Conservation (phyloP, 64 coral and sea anemone species). For the Exaiptasia diaphana region DNA sequence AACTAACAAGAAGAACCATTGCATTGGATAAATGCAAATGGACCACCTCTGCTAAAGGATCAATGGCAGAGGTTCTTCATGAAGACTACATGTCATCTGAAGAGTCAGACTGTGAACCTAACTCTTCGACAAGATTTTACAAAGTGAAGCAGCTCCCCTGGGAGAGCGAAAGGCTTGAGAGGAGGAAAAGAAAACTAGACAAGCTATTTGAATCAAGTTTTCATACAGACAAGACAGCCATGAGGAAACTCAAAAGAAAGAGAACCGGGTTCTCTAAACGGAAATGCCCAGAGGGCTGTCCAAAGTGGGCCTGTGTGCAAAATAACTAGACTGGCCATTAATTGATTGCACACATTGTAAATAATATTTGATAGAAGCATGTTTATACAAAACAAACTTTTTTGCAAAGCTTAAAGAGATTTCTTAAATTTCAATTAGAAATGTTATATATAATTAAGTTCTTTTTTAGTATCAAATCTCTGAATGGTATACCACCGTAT, state of each 20-base stretch:
- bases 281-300: slow-evolving; percentile 6
- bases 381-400: background rate
- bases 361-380: no score
- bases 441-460: background rate
- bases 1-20: slow-evolving; percentile 10
- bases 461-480: background rate
- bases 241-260: background rate
- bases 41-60: background rate
- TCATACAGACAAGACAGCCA: slow-evolving; percentile 10
- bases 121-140: background rate
- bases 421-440: background rate
- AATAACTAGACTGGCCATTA: background rate
- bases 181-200: slow-evolving; percentile 33
- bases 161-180: slow-evolving; percentile 17
- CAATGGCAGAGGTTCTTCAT: slow-evolving; percentile 9
- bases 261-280: background rate
- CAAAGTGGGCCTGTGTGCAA: slow-evolving; percentile 1
- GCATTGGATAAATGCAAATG: slow-evolving; percentile 14
- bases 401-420: background rate
- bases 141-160: slow-evolving; percentile 20
- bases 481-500: background rate
- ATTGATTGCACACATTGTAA: no score
- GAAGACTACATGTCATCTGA: slow-evolving; percentile 44
- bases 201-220: slow-evolving; percentile 7
- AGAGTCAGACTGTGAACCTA: background rate